Conservation (phyloP, 2,888 invertebrate species). For the Cyaniris semiargus region DNA sequence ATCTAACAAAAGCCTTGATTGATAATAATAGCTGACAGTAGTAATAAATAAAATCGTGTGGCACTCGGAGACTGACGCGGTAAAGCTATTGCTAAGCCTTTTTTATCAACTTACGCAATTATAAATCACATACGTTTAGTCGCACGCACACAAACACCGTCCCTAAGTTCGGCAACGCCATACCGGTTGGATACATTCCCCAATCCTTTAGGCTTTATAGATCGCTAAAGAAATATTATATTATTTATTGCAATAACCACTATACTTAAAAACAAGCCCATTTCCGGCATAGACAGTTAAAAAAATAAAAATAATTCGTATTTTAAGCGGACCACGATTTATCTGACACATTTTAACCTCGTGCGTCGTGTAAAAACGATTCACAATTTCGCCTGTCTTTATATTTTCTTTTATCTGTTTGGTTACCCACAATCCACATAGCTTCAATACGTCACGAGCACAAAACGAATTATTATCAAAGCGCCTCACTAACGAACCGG, state of each 20-base stretch:
- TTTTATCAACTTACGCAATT: too few relatives aligned
- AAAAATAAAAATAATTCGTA: background rate
- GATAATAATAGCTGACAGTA: too few relatives aligned
- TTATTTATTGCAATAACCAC: background rate
- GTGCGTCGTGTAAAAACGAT: background rate
- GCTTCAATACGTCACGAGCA: slow-evolving; percentile 33
- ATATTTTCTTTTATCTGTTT: slow-evolving; percentile 7
- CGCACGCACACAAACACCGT: too few relatives aligned
- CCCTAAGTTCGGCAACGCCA: too few relatives aligned
- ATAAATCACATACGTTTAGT: too few relatives aligned
- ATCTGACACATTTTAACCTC: background rate
- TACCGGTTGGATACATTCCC: too few relatives aligned
- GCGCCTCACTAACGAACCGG: slow-evolving; percentile 36
- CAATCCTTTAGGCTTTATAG: too few relatives aligned
- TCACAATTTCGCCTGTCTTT: background rate
- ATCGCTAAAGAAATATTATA: background rate
- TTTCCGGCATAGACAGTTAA: background rate
- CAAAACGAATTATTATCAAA: slow-evolving; percentile 38
- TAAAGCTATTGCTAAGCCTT: too few relatives aligned
- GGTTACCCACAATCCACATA: background rate
- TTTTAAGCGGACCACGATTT: background rate
- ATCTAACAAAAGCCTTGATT: too few relatives aligned
- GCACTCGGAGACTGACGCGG: too few relatives aligned
- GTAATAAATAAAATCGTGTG: too few relatives aligned
- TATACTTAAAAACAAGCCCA: background rate